phyloP scores from a whole-genome alignment of 1,140 invertebrate species.

The Drosophila bocqueti region DNA sequence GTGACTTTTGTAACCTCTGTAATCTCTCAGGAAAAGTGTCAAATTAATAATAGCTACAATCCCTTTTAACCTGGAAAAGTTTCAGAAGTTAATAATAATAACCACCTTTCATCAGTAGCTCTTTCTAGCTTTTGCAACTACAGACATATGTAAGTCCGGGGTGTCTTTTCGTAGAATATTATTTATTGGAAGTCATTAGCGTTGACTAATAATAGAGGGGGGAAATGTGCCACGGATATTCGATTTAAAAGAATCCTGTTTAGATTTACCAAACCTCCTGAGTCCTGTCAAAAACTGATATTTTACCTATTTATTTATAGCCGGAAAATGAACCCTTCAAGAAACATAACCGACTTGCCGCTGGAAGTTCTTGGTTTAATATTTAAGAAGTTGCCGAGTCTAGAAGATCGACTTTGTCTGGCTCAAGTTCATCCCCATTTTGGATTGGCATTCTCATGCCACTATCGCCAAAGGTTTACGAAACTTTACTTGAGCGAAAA shows the following conservation, averaged over 20 bases:
- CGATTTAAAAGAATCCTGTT: background rate
- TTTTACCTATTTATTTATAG: no score
- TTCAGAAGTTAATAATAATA: slow-evolving; percentile 32
- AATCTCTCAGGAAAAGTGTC: background rate
- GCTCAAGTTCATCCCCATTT: background rate
- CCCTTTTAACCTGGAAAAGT: background rate
- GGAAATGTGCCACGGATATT: background rate
- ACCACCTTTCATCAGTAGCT: slow-evolving; percentile 24
- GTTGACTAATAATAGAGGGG: slow-evolving; percentile 1
- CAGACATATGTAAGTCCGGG: slow-evolving; percentile 7
- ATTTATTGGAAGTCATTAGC: slow-evolving; percentile 41
- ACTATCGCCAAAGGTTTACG: background rate
- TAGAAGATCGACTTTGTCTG: background rate
- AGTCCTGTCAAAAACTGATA: no score
- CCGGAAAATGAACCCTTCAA: background rate
- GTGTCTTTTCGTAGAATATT: slow-evolving; percentile 18
- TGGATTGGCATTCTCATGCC: background rate
- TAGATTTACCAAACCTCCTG: background rate
- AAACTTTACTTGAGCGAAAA: background rate
- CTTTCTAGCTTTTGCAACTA: slow-evolving; percentile 29
- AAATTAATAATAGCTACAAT: slow-evolving; percentile 26
- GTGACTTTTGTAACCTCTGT: background rate
- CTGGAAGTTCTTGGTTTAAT: background rate
- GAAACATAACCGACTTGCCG: background rate
- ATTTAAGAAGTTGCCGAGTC: background rate